Base-by-base conservation (phyloP, 2,888 invertebrate genomes). In the Harpalus rufipes region DNA sequence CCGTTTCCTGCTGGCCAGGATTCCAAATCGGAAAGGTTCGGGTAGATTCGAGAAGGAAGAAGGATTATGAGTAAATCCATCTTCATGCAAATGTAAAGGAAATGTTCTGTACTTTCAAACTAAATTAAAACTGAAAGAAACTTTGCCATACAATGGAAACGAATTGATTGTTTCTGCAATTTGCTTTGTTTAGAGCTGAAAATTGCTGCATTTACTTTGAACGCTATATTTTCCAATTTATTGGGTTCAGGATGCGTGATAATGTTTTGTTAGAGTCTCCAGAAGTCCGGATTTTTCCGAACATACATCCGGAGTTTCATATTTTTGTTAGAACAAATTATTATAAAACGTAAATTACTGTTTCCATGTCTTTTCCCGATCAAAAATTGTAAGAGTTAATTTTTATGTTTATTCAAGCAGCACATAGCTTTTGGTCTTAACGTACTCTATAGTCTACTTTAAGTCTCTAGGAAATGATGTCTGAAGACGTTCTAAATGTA, bases 401-500 rank as follows among this genome's bases (percentile, higher is more conserved):
- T 72, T 72, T 72, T 72, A 41, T 41, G 44, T 72, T 72, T 72
- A 72, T 72, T 41, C 72, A 41, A 16, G 72, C 41, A 16, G 72
- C 44, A 10, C 21, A 3, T 1, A 32, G 32, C 68, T 16, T 39
- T 74, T 44, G 18, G 72, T 18, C 44, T 2, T 25, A 41, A 10
- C 72, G 32, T 74, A 12, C 72, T 51, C 25, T 68, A 32, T 68
- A n/a, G n/a, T n/a, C n/a, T n/a, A 63, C 63, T 74, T 44, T 74
- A 74, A 74, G 51, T 74, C 72, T 74, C 72, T 18, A 18, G 41
- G 72, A 44, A 74, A 74, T 74, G 72, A 74, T 74, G 72, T 74
- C 72, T 74, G 72, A 79, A 79, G 79, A 61, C 79, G 39, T 39
- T 79, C 61, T 79, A 79, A 79, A 79, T 61, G 61, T 79, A 79